phyloP scores from a whole-genome alignment of 2,797 vertebrate species.

The Helarctos malayanus region DNA sequence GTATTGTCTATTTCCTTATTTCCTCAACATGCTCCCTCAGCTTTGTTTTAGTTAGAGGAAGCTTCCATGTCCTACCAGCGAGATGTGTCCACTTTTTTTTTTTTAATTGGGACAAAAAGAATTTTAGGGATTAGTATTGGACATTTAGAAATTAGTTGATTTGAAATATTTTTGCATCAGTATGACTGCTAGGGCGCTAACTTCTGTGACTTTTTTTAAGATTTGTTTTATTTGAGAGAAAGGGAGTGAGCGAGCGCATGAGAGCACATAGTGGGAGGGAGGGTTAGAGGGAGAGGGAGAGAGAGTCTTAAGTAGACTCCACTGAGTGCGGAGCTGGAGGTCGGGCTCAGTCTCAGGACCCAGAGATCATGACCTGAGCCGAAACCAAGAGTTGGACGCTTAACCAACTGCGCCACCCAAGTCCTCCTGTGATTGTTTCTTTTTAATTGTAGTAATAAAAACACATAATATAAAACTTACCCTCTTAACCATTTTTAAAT shows the following conservation, averaged over 20 bases:
- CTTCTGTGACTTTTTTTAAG: constrained; percentile 25
- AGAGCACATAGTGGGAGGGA: not conserved
- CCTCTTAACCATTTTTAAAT: not conserved
- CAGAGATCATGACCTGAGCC: not conserved
- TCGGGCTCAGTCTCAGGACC: not conserved
- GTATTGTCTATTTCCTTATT: not conserved
- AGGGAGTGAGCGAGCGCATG: not conserved
- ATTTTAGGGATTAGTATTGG: constrained; percentile 29
- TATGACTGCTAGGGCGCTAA: not conserved
- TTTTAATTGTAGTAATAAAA: constrained; percentile 10
- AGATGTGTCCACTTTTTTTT: not conserved
- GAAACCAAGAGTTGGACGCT: not conserved
- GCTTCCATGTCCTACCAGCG: not conserved
- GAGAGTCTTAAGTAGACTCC: not conserved
- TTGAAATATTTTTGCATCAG: constrained; percentile 29
- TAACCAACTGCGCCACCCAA: not conserved
- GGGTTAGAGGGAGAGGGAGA: not conserved
- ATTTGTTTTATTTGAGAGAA: not conserved
- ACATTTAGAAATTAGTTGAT: not conserved
- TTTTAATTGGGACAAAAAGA: constrained; percentile 34
- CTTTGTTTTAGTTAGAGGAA: not conserved
- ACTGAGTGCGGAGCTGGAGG: not conserved
- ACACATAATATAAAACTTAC: not conserved
- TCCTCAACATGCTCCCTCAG: not conserved
- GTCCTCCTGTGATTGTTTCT: not conserved